phyloP scores from a whole-genome alignment of 2,113 vertebrate species.

The Rhipidura dahli region DNA sequence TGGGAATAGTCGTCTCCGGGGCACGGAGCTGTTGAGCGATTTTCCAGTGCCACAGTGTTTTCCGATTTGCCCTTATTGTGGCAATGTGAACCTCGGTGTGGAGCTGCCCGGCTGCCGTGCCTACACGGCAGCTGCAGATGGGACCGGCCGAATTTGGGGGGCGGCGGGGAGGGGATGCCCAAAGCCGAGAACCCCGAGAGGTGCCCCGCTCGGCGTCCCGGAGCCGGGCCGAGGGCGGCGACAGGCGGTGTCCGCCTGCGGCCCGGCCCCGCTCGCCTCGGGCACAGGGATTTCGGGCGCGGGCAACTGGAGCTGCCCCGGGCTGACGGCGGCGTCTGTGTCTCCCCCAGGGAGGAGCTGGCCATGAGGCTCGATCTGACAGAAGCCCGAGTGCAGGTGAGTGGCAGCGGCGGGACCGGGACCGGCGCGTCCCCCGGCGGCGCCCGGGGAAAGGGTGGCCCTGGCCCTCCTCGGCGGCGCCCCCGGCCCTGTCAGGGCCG shows the following conservation, averaged over 20 bases:
- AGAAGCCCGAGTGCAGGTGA: constrained; percentile 97
- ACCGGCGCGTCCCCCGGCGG: background rate
- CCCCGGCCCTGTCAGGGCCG: background rate
- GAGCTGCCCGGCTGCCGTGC: constrained; percentile 41
- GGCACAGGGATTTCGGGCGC: background rate
- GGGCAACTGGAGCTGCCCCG: background rate
- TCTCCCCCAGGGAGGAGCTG: constrained; percentile 90
- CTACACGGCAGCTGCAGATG: constrained; percentile 2
- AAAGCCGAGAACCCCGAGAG: background rate
- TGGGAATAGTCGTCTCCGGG: background rate
- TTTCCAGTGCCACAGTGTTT: constrained; percentile 45
- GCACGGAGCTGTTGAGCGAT: constrained; percentile 21
- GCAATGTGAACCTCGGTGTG: constrained; percentile 13
- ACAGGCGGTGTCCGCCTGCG: background rate
- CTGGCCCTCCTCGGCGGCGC: background rate
- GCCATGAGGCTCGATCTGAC: constrained; percentile 98
- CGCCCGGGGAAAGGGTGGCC: background rate
- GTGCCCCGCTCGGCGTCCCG: background rate
- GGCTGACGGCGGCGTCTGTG: constrained; percentile 54
- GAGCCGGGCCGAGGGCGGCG: background rate
- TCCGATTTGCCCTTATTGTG: constrained; percentile 50
- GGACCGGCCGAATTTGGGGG: background rate
- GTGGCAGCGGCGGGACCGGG: constrained; percentile 30
- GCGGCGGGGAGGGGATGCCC: background rate
- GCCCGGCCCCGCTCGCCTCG: background rate